These are phyloP conservation scores for Chromis chromis DNA, from an alignment of 2,797 vertebrate species.

Conservation along the genomic window DNA sequence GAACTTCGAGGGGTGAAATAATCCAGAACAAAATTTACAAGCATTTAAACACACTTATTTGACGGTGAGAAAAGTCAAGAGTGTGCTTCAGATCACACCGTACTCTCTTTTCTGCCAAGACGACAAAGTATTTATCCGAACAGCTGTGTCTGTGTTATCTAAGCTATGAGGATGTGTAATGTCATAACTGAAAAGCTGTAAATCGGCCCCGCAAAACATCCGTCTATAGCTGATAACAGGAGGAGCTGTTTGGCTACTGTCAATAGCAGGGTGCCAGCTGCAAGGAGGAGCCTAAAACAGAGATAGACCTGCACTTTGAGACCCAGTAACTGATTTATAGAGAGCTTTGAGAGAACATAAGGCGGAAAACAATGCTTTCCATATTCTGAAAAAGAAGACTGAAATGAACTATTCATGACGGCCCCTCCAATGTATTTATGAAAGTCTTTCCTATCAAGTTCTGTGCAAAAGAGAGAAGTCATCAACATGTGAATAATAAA, in stretches of 20 bases:
- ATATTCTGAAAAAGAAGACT: too few species aligned
- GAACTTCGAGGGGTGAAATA: not conserved
- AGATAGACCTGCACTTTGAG: not conserved
- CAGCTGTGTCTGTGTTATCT: conserved; percentile 46
- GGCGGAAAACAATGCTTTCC: too few species aligned
- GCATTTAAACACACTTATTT: conserved; percentile 16
- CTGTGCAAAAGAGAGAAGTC: too few species aligned
- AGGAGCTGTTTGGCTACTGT: conserved; percentile 36
- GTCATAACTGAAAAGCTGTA: conserved; percentile 40
- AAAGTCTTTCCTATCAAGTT: too few species aligned
- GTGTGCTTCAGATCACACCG: conserved; percentile 14
- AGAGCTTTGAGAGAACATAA: too few species aligned
- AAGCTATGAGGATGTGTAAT: conserved; percentile 44
- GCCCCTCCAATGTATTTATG: too few species aligned
- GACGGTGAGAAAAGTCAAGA: conserved; percentile 20
- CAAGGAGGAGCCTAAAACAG: not conserved
- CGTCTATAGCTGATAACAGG: conserved; percentile 42
- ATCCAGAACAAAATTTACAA: conserved; percentile 7
- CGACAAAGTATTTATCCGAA: conserved; percentile 15
- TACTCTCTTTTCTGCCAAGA: conserved; percentile 11
- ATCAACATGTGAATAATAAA: conserved; percentile 6
- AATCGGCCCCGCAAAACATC: conserved; percentile 50
- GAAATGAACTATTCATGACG: too few species aligned
- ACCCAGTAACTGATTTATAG: too few species aligned
- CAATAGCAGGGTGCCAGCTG: conserved; percentile 25